A percentile compares a stretch with the other conserved stretches of the same genome.
phyloP scores from a whole-genome alignment of 2,888 invertebrate species.

The Chrysolina oricalcia region DNA sequence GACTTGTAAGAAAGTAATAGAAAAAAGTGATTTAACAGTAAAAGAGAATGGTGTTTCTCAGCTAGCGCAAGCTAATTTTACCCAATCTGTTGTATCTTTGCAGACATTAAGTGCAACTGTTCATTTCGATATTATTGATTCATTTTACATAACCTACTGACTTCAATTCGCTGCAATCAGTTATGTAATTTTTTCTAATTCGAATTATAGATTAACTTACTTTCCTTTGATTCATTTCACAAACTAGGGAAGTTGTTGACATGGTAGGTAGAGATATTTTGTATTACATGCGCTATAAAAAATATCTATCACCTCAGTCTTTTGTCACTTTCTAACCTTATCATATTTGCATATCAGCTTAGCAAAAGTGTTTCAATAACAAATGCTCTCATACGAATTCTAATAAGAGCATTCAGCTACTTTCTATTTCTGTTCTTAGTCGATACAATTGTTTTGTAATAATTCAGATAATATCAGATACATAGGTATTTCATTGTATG shows the following conservation, averaged over 20 bases:
- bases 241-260: conserved; percentile 45
- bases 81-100: conserved; percentile 49
- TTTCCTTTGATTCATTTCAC: conserved; percentile 37
- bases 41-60: conserved; percentile 58
- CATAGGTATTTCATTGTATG: neutral
- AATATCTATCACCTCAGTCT: conserved; percentile 31
- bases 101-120: conserved; percentile 51
- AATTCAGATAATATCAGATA: neutral
- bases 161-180: conserved; percentile 46
- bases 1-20: conserved; percentile 55
- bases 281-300: conserved; percentile 31
- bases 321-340: conserved; percentile 46
- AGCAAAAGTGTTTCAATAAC: neutral
- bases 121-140: conserved; percentile 49
- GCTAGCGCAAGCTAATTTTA: conserved; percentile 51
- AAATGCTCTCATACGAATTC: neutral
- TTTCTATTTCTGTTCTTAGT: neutral
- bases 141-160: conserved; percentile 50
- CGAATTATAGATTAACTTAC: conserved; percentile 43
- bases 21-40: conserved; percentile 60
- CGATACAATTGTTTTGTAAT: neutral
- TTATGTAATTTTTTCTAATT: conserved; percentile 49
- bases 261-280: conserved; percentile 27
- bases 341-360: conserved; percentile 18
- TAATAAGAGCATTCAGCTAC: conserved; percentile 9